Evolutionary conservation across 2,113 vertebrate species (phyloP).

Genomic region (Turnix velox): DNA sequence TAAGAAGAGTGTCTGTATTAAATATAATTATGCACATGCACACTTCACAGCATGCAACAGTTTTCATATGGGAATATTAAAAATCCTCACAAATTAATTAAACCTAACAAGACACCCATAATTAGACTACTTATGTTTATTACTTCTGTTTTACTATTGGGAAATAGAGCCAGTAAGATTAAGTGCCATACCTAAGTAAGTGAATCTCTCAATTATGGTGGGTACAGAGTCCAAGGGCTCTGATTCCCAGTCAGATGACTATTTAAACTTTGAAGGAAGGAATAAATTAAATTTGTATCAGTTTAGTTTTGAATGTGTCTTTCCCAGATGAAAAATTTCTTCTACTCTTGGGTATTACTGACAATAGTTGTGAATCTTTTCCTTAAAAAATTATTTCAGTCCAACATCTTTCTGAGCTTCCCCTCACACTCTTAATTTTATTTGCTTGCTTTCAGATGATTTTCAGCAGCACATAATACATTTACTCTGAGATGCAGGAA

Average conservation of each 20-base stretch:
- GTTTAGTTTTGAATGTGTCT: neutral
- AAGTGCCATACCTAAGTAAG: slow-evolving; percentile 3
- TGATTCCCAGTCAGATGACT: neutral
- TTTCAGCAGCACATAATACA: neutral
- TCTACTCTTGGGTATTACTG: neutral
- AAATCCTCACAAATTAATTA: slow-evolving; percentile 9
- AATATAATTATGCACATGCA: neutral
- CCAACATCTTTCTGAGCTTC: neutral
- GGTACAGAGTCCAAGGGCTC: neutral
- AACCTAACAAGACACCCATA: neutral
- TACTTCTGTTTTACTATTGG: neutral
- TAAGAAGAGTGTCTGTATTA: neutral
- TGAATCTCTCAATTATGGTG: neutral
- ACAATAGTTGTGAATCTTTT: neutral
- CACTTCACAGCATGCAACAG: neutral
- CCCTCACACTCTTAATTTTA: neutral
- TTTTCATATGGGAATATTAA: neutral
- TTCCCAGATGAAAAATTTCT: neutral
- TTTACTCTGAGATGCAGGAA: neutral
- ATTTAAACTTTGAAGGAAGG: neutral
- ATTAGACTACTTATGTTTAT: slow-evolving; percentile 15
- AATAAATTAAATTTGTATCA: neutral
- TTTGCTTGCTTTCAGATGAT: neutral
- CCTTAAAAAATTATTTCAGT: neutral
- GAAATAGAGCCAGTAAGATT: neutral